phyloP scores from a whole-genome alignment of 2,797 vertebrate genomes.

The Buphagus erythrorhynchus region DNA sequence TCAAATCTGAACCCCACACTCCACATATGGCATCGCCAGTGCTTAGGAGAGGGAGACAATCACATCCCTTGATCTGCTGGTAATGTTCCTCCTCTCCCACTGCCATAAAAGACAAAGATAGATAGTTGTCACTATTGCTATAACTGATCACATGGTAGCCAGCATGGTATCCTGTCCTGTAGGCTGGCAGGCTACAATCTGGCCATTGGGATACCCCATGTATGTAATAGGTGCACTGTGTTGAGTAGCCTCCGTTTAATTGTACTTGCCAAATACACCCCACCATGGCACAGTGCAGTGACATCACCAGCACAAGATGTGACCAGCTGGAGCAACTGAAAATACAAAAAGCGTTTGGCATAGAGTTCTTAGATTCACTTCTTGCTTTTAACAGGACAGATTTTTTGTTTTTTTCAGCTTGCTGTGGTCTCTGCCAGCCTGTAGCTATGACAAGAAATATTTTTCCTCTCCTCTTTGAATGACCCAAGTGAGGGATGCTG shows the following conservation, averaged over 20 bases:
- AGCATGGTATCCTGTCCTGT: not conserved
- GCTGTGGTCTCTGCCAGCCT: not conserved
- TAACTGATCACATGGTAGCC: not conserved
- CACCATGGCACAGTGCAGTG: rapidly evolving
- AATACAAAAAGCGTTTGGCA: not conserved
- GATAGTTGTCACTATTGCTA: not conserved
- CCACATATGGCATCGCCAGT: not conserved
- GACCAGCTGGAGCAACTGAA: not conserved
- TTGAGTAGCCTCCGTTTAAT: rapidly evolving
- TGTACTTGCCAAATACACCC: not conserved
- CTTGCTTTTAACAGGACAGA: not conserved
- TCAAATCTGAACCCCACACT: not conserved
- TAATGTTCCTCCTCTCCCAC: not conserved
- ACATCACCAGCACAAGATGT: not conserved
- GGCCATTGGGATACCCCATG: not conserved
- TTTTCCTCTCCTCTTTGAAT: not conserved
- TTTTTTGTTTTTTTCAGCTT: not conserved
- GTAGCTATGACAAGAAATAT: not conserved
- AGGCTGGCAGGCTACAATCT: not conserved
- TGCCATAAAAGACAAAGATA: not conserved
- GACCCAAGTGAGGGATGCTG: not conserved
- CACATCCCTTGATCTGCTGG: not conserved
- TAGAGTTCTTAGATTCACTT: not conserved
- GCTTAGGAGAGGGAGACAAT: not conserved
- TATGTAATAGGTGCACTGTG: rapidly evolving